A percentile compares a stretch with the other conserved stretches of the same genome.
phyloP scores from a whole-genome alignment of 2,797 vertebrate genomes.

The Allobates femoralis region DNA sequence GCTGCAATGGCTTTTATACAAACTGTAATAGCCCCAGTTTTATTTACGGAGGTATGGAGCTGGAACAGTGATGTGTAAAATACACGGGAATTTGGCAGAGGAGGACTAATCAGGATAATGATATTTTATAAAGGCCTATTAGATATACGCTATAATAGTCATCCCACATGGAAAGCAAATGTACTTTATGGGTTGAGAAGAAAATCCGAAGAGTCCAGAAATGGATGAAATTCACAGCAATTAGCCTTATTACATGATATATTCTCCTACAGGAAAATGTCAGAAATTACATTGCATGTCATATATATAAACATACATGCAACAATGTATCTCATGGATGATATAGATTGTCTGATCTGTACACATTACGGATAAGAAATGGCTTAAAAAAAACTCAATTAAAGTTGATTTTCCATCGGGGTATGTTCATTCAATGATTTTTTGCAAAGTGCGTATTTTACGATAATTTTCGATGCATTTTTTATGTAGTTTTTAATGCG shows the following conservation, averaged over 20 bases:
- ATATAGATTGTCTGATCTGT: background rate
- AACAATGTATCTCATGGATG: background rate
- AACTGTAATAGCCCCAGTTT: constrained; percentile 12
- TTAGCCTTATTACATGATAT: background rate
- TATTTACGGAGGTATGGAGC: constrained; percentile 31
- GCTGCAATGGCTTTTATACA: constrained; percentile 21
- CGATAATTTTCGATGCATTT: no score
- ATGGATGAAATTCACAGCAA: constrained; percentile 17
- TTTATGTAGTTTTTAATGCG: no score
- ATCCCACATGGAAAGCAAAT: constrained; percentile 31
- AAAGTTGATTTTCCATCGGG: no score
- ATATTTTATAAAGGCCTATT: constrained; percentile 20
- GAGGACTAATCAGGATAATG: constrained; percentile 39
- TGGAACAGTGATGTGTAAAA: constrained; percentile 29
- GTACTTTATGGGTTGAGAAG: constrained; percentile 19
- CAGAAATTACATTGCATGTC: background rate
- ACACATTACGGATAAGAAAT: background rate
- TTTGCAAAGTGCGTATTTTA: no score
- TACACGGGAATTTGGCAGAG: constrained; percentile 46
- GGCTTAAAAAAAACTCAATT: background rate
- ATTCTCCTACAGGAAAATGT: no score
- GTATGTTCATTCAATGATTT: no score
- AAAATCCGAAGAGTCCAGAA: background rate
- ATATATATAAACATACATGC: background rate
- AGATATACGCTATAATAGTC: constrained; percentile 17